Base-by-base conservation (phyloP, 1,140 invertebrate genomes). In the Calliphora vicina region DNA sequence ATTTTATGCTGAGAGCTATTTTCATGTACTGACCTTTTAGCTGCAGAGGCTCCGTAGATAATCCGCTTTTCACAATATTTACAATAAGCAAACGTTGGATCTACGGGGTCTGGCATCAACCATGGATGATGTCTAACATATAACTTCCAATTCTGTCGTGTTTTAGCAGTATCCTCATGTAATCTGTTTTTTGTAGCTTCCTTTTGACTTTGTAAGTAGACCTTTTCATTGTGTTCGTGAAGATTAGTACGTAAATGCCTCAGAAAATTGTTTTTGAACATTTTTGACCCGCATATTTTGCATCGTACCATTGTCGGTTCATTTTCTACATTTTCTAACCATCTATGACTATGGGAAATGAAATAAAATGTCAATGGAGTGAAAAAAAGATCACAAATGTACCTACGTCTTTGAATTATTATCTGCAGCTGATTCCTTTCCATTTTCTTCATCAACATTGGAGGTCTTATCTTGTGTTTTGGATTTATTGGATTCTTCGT, bases 41-140 rank as follows among this genome's bases (percentile, higher is more conserved):
- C 74, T 1, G 35, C 74, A 23, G 74, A 78, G 20, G n/a, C 15
- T 1, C 74, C 74, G 25, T 78, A 78, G 1, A 78, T 78, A 10
- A 78, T 8, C 1, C 74, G 74, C 9, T 78, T 78, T 23, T 78
- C 74, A 25, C 74, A 78, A 43, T 78, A 78, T 45, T 78, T 78
- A 25, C 74, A 78, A 26, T 78, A 78, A 15, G 74, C 74, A 10
- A 29, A 43, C 42, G n/a, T 45, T 43, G 35, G 10, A 25, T 78
- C 74, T 1, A 12, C 5, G 1, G 74, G 74, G 20, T 78, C 74
- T 3, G 74, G 10, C 20, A 78, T 43, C 2, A 78, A 23, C 74
- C 74, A 78, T 23, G 74, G 74, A 78, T 78, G 74, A 43, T 45
- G 6, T 78, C 43, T 78, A 9, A n/a, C 20, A 78, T 43, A 78